phyloP scores from a whole-genome alignment of 2,113 vertebrate species.

The Oxyruncus cristatus region DNA sequence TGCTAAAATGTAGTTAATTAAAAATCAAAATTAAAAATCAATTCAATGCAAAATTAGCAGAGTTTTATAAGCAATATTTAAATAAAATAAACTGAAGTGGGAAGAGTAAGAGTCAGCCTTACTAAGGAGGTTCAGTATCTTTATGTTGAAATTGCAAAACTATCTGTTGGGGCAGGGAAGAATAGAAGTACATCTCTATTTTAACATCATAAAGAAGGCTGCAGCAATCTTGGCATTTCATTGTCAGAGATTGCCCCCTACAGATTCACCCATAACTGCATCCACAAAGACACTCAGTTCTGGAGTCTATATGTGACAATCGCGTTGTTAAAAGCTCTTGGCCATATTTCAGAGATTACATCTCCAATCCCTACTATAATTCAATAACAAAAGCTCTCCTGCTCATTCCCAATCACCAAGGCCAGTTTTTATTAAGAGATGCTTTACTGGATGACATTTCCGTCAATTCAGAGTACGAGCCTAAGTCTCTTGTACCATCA shows the following conservation, averaged over 20 bases:
- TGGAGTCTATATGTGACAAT: neutral
- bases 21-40: too few species aligned
- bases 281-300: neutral
- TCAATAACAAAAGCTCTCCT: neutral
- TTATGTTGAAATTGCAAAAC: neutral
- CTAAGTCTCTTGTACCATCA: neutral
- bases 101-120: neutral
- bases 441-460: neutral
- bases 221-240: neutral
- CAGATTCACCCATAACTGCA: conserved; percentile 47
- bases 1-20: neutral
- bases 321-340: neutral
- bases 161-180: neutral
- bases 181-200: neutral
- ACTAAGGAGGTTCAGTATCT: neutral
- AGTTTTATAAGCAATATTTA: neutral
- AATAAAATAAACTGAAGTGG: neutral
- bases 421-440: neutral
- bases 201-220: neutral
- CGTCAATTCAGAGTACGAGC: neutral
- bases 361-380: neutral
- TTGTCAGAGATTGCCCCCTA: conserved; percentile 75
- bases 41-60: neutral
- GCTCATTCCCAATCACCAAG: neutral
- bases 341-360: neutral